Conservation (phyloP, 1,140 invertebrate genomes). For the Manduca sexta region DNA sequence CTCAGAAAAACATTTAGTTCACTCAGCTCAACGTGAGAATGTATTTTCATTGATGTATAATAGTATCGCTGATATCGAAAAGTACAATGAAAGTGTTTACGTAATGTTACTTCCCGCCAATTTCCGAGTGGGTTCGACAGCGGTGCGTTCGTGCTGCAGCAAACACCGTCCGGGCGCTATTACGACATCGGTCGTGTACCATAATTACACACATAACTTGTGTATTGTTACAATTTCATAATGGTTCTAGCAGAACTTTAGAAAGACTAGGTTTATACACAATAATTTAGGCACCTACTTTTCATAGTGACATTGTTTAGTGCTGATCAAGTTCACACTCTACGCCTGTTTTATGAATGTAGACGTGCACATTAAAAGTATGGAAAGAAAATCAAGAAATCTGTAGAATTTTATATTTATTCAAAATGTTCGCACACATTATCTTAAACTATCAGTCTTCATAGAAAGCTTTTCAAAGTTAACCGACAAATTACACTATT, state of each 20-base stretch:
- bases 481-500: too few relatives aligned
- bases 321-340: too few relatives aligned
- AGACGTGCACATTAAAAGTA: neutral
- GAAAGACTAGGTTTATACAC: too few relatives aligned
- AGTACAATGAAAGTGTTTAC: conserved; percentile 43
- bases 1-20: too few relatives aligned
- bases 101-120: conserved; percentile 29
- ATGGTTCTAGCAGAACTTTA: neutral
- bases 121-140: conserved; percentile 13
- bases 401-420: conserved; percentile 24
- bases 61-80: conserved; percentile 32
- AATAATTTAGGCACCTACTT: too few relatives aligned
- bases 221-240: neutral
- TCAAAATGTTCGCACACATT: conserved; percentile 28
- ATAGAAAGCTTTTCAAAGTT: conserved; percentile 4
- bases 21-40: conserved; percentile 18
- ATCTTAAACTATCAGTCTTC: conserved; percentile 56
- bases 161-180: neutral
- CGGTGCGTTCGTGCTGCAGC: conserved; percentile 12
- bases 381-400: conserved; percentile 2
- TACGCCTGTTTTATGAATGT: too few relatives aligned
- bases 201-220: neutral
- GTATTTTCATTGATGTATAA: conserved; percentile 15
- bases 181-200: neutral
- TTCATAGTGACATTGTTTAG: too few relatives aligned